phyloP scores from a whole-genome alignment of 2,888 invertebrate genomes.

The Syritta pipiens region DNA sequence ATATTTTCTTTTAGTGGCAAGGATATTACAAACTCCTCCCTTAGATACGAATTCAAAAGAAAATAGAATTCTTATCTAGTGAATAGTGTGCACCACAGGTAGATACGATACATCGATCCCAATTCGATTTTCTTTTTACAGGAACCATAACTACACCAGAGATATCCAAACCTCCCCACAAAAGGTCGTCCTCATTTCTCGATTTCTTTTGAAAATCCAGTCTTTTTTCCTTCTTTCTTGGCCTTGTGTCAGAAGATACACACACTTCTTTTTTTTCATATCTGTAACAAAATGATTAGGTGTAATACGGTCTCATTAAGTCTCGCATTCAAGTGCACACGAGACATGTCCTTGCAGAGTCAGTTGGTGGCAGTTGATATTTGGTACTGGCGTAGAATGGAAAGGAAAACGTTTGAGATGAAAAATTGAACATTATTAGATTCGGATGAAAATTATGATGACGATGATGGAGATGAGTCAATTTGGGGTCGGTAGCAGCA shows the following conservation, averaged over 20 bases:
- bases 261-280: neutral
- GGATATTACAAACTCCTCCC: neutral
- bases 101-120: constrained; percentile 35
- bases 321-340: constrained; percentile 21
- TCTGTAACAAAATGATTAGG: constrained; percentile 14
- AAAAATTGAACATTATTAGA: constrained; percentile 50
- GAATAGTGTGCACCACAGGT: constrained; percentile 24
- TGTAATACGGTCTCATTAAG: constrained; percentile 47
- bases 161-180: neutral
- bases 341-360: constrained; percentile 12
- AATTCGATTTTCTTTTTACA: constrained; percentile 32
- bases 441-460: constrained; percentile 40
- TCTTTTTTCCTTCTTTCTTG: neutral
- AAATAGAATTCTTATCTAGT: constrained; percentile 1
- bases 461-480: constrained; percentile 44
- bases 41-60: neutral
- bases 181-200: neutral
- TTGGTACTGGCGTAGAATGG: neutral
- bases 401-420: constrained; percentile 9
- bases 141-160: neutral
- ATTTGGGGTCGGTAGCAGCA: constrained; percentile 16
- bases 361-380: constrained; percentile 12
- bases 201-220: no score
- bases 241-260: neutral
- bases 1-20: constrained; percentile 1